Evolutionary conservation across 2,797 vertebrate genomes (phyloP).

Genomic region (Perdix hodgsoniae): DNA sequence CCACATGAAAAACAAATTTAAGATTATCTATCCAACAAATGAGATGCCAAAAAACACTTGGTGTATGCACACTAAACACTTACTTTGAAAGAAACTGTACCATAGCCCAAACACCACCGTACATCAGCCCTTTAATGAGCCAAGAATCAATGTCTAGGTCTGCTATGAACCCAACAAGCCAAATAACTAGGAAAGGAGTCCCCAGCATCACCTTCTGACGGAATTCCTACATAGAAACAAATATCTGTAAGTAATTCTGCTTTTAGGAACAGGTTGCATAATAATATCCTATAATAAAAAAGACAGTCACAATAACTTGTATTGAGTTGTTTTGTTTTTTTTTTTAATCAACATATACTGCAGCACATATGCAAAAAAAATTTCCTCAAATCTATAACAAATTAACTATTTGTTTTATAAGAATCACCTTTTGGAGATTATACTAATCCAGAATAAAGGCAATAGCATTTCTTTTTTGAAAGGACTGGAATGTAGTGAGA

Average conservation of each 20-base stretch:
- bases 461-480: neutral
- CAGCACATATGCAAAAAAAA: neutral
- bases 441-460: neutral
- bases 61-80: constrained; percentile 58
- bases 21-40: neutral
- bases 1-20: neutral
- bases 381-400: neutral
- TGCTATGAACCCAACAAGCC: constrained; percentile 98
- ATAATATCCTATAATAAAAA: neutral
- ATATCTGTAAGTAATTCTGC: constrained; percentile 38
- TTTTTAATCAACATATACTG: neutral
- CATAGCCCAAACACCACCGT: constrained; percentile 92
- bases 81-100: constrained; percentile 99
- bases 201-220: constrained; percentile 99
- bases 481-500: neutral
- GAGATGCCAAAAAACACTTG: neutral
- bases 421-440: neutral
- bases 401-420: neutral
- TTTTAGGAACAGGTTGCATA: constrained; percentile 21
- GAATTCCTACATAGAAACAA: constrained; percentile 88
- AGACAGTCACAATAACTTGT: neutral
- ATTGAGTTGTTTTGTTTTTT: neutral
- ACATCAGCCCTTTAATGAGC: constrained; percentile 97
- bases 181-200: constrained; percentile 98
- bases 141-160: constrained; percentile 98